Conservation (phyloP, 2,888 invertebrate genomes). For the Rhingia campestris region DNA sequence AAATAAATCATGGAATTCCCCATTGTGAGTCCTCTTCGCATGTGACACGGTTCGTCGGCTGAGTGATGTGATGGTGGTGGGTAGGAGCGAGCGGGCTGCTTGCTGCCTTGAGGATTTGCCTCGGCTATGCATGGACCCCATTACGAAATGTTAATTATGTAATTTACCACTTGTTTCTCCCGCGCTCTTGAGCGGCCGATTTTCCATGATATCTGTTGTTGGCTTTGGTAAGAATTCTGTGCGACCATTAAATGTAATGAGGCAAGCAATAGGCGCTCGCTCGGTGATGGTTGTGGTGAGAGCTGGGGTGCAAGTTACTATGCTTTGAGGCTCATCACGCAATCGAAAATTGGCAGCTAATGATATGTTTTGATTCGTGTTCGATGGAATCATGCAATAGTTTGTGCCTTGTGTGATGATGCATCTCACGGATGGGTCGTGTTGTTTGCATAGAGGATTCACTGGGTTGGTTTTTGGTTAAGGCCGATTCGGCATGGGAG, state of each 20-base stretch:
- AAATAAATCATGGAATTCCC: constrained; percentile 56
- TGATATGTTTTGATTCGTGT: constrained; percentile 61
- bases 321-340: constrained; percentile 49
- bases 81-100: constrained; percentile 10
- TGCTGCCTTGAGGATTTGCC: constrained; percentile 34
- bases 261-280: constrained; percentile 8
- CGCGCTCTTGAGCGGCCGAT: constrained; percentile 6
- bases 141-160: constrained; percentile 63
- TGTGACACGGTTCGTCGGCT: constrained; percentile 36
- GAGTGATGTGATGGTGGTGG: constrained; percentile 11
- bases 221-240: constrained; percentile 38
- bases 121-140: constrained; percentile 29
- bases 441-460: constrained; percentile 38
- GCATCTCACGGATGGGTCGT: neutral
- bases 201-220: constrained; percentile 31
- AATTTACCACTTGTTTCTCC: constrained; percentile 59
- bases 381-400: constrained; percentile 37
- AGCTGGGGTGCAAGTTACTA: constrained; percentile 16
- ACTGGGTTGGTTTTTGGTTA: constrained; percentile 11
- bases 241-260: constrained; percentile 51
- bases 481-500: too few species aligned
- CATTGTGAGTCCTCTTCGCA: constrained; percentile 38
- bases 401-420: constrained; percentile 10
- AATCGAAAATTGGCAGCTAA: constrained; percentile 59
- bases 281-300: neutral